phyloP scores from a whole-genome alignment of 2,888 invertebrate species.

The Tipula vernalis region DNA sequence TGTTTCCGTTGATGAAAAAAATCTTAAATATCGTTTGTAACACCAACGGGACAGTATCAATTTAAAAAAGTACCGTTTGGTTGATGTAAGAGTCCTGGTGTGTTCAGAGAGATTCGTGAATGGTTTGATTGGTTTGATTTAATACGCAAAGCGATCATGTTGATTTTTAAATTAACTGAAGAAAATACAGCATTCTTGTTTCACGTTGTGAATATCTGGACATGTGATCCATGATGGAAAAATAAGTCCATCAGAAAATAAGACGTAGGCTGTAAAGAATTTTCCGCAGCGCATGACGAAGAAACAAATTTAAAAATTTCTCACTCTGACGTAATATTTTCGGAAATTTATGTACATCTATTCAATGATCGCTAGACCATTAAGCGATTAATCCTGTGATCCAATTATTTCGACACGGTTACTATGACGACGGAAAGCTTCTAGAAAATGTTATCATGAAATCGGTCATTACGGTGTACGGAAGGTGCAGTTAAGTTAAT shows the following conservation, averaged over 20 bases:
- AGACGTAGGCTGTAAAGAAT: slow-evolving; percentile 12
- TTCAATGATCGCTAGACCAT: too few species aligned
- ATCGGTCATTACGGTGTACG: not conserved
- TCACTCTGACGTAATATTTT: not conserved
- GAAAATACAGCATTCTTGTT: not conserved
- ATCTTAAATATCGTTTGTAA: slow-evolving; percentile 28
- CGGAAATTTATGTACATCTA: not conserved
- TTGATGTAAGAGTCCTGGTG: slow-evolving; percentile 24
- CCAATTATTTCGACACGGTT: not conserved
- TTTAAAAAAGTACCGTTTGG: slow-evolving; percentile 29
- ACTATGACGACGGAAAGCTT: not conserved
- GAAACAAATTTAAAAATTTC: not conserved
- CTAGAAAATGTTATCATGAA: not conserved
- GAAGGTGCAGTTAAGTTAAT: slow-evolving; percentile 11
- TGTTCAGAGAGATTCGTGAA: slow-evolving; percentile 21
- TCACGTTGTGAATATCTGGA: not conserved
- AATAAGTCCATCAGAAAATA: not conserved
- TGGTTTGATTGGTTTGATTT: not conserved
- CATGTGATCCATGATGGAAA: not conserved
- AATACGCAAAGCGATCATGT: not conserved
- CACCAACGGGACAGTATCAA: slow-evolving; percentile 26
- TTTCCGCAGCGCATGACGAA: not conserved
- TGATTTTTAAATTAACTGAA: not conserved
- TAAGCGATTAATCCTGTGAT: not conserved
- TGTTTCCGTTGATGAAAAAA: slow-evolving; percentile 21